Evolutionary conservation across 2,888 invertebrate genomes (phyloP), one percentile per base, ranked within the genome.

Genomic region (Thymelicus acteon): DNA sequence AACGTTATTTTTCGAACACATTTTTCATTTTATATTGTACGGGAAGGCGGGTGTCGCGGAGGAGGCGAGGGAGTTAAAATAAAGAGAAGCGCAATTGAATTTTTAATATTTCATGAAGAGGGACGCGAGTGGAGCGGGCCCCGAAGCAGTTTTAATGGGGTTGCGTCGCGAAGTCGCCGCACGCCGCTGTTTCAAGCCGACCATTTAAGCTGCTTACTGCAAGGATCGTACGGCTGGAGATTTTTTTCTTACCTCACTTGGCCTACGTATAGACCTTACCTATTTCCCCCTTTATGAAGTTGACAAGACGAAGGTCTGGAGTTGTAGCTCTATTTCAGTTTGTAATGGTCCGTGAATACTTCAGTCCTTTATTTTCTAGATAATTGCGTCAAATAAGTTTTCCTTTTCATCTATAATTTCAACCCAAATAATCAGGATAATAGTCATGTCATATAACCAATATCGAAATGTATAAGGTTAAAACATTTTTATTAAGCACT

Each of bases 81-180:
- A 94, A 93, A 94, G 92, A 93, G 93, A 91, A 92, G 91, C 91
- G 92, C 94, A 92, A 93, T 93, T 93, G 92, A 93, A 93, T 93
- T 93, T 94, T 93, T 93, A 93, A 94, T 94, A 93, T 94, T 93
- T 92, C 91, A 93, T 92, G 94, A 93, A 93, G 91, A 91, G 93
- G 91, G 90, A 86, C 86, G 89, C 81, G 54, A 44, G 57, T 44
- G 84, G 76, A 74, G 77, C 77, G 79, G 78, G 75, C 84, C 86
- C 84, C 84, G 86, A 83, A 90, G 89, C 90, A 86, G 86, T 89
- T 89, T 89, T 91, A 92, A 93, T 92, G 90, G 93, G 90, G 92
- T 90, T 90, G 88, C 84, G 81, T 78, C 77, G 82, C 79, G 48
- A 49, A 39, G 44, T 40, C 77, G 72, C 74, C 77, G 75, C 73